A percentile compares a stretch with the other conserved stretches of the same genome.
These are phyloP conservation scores for Eciton burchellii DNA, from an alignment of 1,140 invertebrate genomes.

Conservation along the genomic window DNA sequence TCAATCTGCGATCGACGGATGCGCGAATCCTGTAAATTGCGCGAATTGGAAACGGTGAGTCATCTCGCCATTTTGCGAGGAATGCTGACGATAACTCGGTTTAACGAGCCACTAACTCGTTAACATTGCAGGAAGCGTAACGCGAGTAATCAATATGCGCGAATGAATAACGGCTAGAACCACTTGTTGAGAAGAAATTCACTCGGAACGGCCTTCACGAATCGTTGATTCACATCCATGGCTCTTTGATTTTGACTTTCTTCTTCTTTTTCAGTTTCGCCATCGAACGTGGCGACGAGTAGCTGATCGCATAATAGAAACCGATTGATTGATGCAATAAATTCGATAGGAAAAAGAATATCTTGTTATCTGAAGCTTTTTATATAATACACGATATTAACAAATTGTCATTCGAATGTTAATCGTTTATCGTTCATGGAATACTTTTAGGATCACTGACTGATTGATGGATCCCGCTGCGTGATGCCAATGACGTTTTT, in stretches of 20 bases:
- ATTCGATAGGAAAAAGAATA: background rate
- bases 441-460: background rate
- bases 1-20: background rate
- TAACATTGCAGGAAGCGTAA: background rate
- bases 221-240: background rate
- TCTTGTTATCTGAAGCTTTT: background rate
- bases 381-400: background rate
- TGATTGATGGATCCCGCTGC: background rate
- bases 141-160: slow-evolving; percentile 29
- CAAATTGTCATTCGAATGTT: background rate
- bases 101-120: slow-evolving; percentile 18
- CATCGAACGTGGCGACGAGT: too few species aligned
- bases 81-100: background rate
- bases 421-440: background rate
- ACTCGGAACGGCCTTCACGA: background rate
- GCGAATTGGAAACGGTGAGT: too few species aligned
- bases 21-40: background rate
- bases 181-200: slow-evolving; percentile 47
- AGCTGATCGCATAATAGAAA: too few species aligned
- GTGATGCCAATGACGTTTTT: background rate
- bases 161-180: slow-evolving; percentile 33
- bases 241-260: background rate
- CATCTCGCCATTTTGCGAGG: too few species aligned
- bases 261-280: background rate
- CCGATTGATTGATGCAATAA: background rate